Base-by-base conservation (phyloP, 2,888 invertebrate species). In the Hirtodrosophila duncani region DNA sequence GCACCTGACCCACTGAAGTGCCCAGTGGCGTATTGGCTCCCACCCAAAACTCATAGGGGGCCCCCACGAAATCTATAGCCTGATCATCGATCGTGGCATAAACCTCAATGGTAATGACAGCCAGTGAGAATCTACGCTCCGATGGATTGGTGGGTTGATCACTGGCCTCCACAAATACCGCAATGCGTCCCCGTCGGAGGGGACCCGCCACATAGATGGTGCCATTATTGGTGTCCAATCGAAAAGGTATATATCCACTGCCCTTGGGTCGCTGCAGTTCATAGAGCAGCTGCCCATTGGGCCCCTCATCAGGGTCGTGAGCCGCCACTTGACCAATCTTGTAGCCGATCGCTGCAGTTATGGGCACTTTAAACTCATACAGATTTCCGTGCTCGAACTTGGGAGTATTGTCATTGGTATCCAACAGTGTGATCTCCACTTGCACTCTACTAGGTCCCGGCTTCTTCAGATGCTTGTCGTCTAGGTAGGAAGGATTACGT, bases 321-420 rank as follows among this genome's bases (percentile, higher is more conserved):
- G 96, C 96, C 78, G 91, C 91, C 0, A 96, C 92, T 84, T 91
- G 91, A 1, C 96, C 96, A 26, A 95, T 90, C 16, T 90, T 88
- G n/a, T 92, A 90, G 0, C 93, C 93, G 20, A 92, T 86, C 52
- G 90, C 89, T 0, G 91, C 90, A 49, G 93, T 91, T 0, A 91
- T 91, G 44, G 91, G 91, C 0, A 94, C 90, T 36, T 89, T 88
- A 74, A 96, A 94, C 78, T 94, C 93, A 72, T 95, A 96, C 3
- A 95, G 88, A 84, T 95, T 95, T 45, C 91, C 93, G 2, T 94
- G 93, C 14, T 94, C 89, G 80, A 96, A 97, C 16, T 91, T 91
- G 0, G 97, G 97, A 69, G 94, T 94, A 75, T 97, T 96, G 83
- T 97, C 97, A 82, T 97, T 97, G 9, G 96, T 94, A 83, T 97